A percentile compares a stretch with the other conserved stretches of the same genome.
These are phyloP conservation scores for Apodemia zela DNA, from an alignment of 2,888 invertebrate genomes.

Conservation along the genomic window DNA sequence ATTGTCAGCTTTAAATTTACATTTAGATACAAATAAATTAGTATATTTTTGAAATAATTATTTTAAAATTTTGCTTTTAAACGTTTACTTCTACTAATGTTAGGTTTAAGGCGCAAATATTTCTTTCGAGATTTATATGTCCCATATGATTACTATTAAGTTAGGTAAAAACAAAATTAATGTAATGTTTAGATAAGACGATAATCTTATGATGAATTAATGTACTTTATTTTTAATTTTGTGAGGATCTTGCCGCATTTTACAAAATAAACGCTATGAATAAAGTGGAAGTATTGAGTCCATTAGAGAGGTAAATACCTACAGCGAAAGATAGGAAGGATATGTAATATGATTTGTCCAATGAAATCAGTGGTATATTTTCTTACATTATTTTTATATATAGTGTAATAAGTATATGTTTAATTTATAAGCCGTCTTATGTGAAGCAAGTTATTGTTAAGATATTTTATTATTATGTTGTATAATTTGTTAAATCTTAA, in stretches of 20 bases:
- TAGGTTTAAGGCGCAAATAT: constrained; percentile 15
- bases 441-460: constrained; percentile 49
- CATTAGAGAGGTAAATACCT: constrained; percentile 21
- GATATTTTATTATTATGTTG: constrained; percentile 47
- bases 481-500: constrained; percentile 31
- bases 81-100: constrained; percentile 20
- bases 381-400: constrained; percentile 65
- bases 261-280: background rate
- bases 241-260: background rate
- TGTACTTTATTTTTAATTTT: constrained; percentile 9
- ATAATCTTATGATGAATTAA: constrained; percentile 14
- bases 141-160: constrained; percentile 17
- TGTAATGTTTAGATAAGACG: constrained; percentile 2
- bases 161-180: constrained; percentile 16
- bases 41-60: constrained; percentile 26
- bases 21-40: constrained; percentile 45
- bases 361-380: constrained; percentile 54
- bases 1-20: constrained; percentile 39
- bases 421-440: constrained; percentile 72
- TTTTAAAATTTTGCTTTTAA: constrained; percentile 28
- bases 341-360: constrained; percentile 45
- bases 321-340: constrained; percentile 27
- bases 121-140: constrained; percentile 8
- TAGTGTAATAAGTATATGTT: constrained; percentile 48
- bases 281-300: constrained; percentile 12